A percentile compares a stretch with the other conserved stretches of the same genome.
Conservation (phyloP, 1,140 invertebrate genomes). For the Calliopsis andreniformis region DNA sequence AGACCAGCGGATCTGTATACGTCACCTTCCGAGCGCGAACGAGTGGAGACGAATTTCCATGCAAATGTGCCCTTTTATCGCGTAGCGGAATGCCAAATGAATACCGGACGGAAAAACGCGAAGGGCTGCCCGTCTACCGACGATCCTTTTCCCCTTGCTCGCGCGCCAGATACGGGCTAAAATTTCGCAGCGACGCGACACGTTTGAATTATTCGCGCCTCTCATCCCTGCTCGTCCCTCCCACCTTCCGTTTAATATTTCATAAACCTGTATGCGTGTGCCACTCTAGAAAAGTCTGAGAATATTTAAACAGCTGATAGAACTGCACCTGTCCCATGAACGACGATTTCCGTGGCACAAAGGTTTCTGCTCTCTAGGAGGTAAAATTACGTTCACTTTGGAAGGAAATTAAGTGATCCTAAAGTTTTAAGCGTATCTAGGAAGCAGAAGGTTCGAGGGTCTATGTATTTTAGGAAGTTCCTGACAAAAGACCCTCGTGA, state of each 20-base stretch:
- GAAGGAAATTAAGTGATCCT: too few species aligned
- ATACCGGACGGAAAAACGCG: slow-evolving; percentile 46
- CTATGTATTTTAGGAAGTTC: too few species aligned
- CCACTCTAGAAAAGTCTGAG: not conserved
- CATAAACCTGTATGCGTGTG: not conserved
- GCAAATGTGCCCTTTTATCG: slow-evolving; percentile 58
- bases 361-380: too few species aligned
- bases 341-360: too few species aligned
- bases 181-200: slow-evolving; percentile 10
- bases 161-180: not conserved
- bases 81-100: slow-evolving; percentile 49
- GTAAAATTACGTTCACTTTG: too few species aligned
- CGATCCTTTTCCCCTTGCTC: not conserved
- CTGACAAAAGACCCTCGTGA: too few species aligned
- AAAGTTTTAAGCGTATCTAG: too few species aligned
- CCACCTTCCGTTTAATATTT: slow-evolving; percentile 18
- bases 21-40: slow-evolving; percentile 44
- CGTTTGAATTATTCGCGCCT: slow-evolving; percentile 34
- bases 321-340: too few species aligned
- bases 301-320: too few species aligned
- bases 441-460: too few species aligned
- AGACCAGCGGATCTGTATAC: slow-evolving; percentile 48
- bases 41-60: slow-evolving; percentile 54
- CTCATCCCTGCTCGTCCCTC: not conserved
- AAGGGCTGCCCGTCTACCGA: slow-evolving; percentile 6